Evolutionary conservation across 1,140 invertebrate species (phyloP).

Genomic region (Nasonia vitripennis): DNA sequence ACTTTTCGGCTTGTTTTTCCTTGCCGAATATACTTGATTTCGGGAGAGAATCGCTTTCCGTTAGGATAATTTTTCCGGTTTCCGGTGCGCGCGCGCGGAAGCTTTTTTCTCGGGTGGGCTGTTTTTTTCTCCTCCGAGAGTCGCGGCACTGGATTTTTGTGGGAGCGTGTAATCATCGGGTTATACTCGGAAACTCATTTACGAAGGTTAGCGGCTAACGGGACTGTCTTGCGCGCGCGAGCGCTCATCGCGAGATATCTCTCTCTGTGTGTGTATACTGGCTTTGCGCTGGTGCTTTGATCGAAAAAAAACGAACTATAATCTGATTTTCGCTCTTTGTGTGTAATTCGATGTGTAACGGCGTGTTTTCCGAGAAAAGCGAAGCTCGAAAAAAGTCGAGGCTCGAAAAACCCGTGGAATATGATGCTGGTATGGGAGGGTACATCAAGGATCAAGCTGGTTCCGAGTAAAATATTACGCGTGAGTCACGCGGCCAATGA

Average conservation of each 20-base stretch:
- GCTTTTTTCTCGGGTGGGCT: neutral
- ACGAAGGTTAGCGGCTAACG: constrained; percentile 27
- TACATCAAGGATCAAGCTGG: neutral
- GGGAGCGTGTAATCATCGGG: constrained; percentile 25
- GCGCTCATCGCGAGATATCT: neutral
- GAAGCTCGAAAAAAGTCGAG: neutral
- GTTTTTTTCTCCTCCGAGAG: neutral
- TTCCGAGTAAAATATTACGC: neutral
- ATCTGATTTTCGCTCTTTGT: too few relatives aligned
- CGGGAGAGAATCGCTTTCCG: neutral
- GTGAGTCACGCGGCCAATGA: constrained; percentile 9
- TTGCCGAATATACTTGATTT: neutral
- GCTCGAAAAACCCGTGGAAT: neutral
- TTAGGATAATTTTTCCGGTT: neutral
- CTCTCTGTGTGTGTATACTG: neutral
- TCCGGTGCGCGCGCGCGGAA: neutral
- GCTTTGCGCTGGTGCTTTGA: neutral
- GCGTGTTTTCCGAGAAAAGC: too few relatives aligned
- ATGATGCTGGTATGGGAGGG: neutral
- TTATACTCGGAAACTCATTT: constrained; percentile 36
- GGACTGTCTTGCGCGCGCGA: neutral
- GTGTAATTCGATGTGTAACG: neutral
- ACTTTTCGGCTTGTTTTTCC: neutral
- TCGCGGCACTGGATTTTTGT: neutral
- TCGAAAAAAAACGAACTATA: neutral